Evolutionary conservation across 2,113 vertebrate species (phyloP).

Genomic region (Tragulus kanchil): DNA sequence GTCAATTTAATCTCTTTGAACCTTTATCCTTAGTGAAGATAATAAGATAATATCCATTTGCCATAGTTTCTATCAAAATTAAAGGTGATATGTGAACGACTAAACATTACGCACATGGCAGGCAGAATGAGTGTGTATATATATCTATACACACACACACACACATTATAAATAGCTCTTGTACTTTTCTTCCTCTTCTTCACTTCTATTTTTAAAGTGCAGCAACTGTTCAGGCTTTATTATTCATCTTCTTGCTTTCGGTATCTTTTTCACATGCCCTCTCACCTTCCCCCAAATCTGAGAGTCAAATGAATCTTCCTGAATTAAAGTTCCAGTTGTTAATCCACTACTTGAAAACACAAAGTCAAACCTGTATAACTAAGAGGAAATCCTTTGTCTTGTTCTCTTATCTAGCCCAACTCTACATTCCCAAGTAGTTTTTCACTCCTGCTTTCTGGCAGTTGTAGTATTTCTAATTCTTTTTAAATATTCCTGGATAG

Average conservation of each 20-base stretch:
- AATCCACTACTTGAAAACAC: neutral
- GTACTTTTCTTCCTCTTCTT: neutral
- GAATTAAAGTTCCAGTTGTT: neutral
- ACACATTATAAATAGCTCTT: neutral
- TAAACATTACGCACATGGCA: neutral
- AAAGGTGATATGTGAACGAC: neutral
- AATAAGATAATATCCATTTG: neutral
- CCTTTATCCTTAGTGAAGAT: neutral
- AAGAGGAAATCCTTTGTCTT: neutral
- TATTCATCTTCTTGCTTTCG: neutral
- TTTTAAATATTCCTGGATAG: neutral
- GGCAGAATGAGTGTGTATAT: neutral
- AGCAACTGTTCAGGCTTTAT: neutral
- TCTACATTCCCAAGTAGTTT: neutral
- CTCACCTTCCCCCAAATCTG: neutral
- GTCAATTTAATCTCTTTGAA: neutral
- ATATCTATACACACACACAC: neutral
- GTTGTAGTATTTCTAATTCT: neutral
- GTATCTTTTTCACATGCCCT: neutral
- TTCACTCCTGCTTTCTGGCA: neutral
- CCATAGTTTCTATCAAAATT: neutral
- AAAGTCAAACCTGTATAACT: neutral
- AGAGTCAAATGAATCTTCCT: neutral
- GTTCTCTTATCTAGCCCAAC: neutral
- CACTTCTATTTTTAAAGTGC: neutral